Percentiles rank a stretch among this genome's conserved stretches.
phyloP scores from a whole-genome alignment of 2,888 invertebrate species.

The Glyphotaelius pellucidus region DNA sequence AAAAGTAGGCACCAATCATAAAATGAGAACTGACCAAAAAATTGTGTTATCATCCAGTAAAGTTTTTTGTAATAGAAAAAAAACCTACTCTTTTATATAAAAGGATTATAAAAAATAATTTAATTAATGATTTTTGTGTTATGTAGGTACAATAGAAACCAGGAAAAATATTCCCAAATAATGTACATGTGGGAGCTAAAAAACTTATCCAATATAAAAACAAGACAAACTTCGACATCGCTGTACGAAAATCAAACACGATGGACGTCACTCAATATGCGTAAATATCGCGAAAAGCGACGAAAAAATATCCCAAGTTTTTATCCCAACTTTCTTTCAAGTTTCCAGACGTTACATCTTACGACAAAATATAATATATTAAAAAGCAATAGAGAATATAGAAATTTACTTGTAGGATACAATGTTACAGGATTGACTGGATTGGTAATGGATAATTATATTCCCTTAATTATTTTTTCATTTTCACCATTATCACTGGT shows the following conservation, averaged over 20 bases:
- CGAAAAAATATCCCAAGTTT: neutral
- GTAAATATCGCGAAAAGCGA: neutral
- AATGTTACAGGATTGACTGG: neutral
- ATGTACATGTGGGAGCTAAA: neutral
- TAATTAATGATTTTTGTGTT: neutral
- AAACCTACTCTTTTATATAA: neutral
- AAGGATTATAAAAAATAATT: neutral
- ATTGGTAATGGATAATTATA: neutral
- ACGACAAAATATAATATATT: constrained; percentile 15
- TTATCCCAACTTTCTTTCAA: neutral
- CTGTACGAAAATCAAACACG: neutral
- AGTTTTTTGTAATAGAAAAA: too few relatives aligned
- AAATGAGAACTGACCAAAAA: too few relatives aligned
- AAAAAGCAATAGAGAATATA: neutral
- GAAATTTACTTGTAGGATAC: neutral
- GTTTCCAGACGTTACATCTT: constrained; percentile 32
- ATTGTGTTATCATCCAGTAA: too few relatives aligned
- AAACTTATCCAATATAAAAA: neutral
- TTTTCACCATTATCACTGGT: too few relatives aligned
- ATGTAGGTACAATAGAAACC: neutral
- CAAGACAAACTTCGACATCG: neutral
- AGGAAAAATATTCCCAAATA: neutral
- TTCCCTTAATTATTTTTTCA: too few relatives aligned
- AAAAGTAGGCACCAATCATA: too few relatives aligned
- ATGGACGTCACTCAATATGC: neutral